Conservation (phyloP, 1,140 invertebrate species). For the Delia radicum region DNA sequence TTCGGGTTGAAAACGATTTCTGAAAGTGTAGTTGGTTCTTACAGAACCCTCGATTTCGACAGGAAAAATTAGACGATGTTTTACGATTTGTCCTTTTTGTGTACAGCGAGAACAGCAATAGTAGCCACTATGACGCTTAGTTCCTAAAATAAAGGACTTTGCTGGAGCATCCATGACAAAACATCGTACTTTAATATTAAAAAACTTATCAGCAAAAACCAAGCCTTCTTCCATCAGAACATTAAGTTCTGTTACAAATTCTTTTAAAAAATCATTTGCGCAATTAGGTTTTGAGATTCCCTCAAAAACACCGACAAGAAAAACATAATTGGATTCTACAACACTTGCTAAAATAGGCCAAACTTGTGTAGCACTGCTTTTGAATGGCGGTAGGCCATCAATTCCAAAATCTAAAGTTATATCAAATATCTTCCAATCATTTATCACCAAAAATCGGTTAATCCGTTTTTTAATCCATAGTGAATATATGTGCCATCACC, state of each 20-base stretch:
- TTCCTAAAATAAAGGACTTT: conserved; percentile 31
- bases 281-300: conserved; percentile 29
- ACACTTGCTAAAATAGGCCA: conserved; percentile 31
- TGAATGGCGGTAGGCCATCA: conserved; percentile 30
- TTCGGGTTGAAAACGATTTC: conserved; percentile 30
- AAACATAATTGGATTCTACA: conserved; percentile 26
- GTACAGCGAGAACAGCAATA: conserved; percentile 28
- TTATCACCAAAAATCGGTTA: conserved; percentile 29
- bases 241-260: conserved; percentile 30
- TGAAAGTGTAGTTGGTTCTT: conserved; percentile 28
- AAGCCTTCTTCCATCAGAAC: conserved; percentile 27
- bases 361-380: conserved; percentile 31
- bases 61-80: conserved; percentile 32
- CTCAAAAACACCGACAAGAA: conserved; percentile 30
- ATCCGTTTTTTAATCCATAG: conserved; percentile 25
- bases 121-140: conserved; percentile 29
- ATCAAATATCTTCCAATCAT: conserved; percentile 28
- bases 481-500: conserved; percentile 26
- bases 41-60: background rate
- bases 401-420: conserved; percentile 29
- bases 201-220: conserved; percentile 25
- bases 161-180: conserved; percentile 32
- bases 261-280: conserved; percentile 31
- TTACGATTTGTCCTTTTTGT: conserved; percentile 28
- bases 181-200: conserved; percentile 21